Evolutionary conservation across 2,888 invertebrate species (phyloP).

Genomic region (Meloe dianella): DNA sequence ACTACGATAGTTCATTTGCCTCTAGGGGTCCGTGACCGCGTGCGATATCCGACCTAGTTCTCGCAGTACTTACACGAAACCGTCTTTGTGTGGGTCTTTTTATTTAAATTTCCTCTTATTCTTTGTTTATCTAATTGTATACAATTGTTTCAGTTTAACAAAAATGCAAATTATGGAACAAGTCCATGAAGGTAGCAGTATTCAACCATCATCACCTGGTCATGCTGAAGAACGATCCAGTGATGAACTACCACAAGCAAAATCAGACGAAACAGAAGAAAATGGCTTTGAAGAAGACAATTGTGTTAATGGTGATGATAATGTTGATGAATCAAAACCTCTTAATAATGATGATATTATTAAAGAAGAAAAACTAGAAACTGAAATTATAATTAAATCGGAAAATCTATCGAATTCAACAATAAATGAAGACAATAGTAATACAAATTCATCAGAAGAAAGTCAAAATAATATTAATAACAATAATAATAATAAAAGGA

Average conservation of each 20-base stretch:
- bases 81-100: constrained; percentile 31
- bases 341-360: constrained; percentile 24
- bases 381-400: constrained; percentile 18
- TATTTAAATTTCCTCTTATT: neutral
- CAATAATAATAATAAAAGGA: constrained; percentile 27
- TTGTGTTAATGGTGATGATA: constrained; percentile 12
- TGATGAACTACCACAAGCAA: constrained; percentile 22
- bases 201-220: constrained; percentile 57
- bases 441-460: constrained; percentile 31
- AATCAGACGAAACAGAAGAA: constrained; percentile 30
- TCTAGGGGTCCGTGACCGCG: constrained; percentile 50
- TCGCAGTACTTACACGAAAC: constrained; percentile 16
- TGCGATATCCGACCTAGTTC: constrained; percentile 45
- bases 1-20: constrained; percentile 47
- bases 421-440: constrained; percentile 31
- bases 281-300: constrained; percentile 37
- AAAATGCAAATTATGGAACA: constrained; percentile 69
- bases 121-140: neutral
- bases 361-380: constrained; percentile 28
- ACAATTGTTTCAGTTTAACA: constrained; percentile 61
- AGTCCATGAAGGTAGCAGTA: constrained; percentile 59
- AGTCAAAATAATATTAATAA: constrained; percentile 34
- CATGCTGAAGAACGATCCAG: constrained; percentile 54
- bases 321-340: constrained; percentile 28
- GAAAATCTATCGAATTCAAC: constrained; percentile 29